Conservation (phyloP, 2,797 vertebrate genomes). For the Gallinago stenura region DNA sequence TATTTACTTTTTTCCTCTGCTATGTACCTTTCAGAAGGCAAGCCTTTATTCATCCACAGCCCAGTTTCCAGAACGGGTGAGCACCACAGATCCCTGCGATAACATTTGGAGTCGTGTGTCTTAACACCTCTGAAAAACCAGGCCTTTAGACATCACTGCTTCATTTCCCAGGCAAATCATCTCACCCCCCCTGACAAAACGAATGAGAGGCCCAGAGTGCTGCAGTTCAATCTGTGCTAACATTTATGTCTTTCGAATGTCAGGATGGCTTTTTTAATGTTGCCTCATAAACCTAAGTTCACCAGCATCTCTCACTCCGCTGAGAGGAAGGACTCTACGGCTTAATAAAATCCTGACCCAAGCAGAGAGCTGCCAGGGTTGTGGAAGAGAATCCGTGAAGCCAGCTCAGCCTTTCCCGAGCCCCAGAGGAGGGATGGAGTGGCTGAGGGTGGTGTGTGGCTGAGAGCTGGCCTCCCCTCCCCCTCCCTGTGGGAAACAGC, state of each 20-base stretch:
- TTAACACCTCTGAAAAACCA: conserved; percentile 44
- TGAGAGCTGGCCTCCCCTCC: not conserved
- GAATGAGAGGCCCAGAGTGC: not conserved
- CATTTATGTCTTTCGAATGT: conserved; percentile 65
- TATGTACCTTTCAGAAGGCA: not conserved
- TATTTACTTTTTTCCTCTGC: not conserved
- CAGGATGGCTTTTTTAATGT: conserved; percentile 48
- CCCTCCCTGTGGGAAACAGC: not conserved
- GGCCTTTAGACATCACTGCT: conserved; percentile 35
- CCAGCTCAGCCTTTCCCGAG: not conserved
- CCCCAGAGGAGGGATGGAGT: not conserved
- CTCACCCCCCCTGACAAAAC: conserved; percentile 42
- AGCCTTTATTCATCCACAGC: not conserved
- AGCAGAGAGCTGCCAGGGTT: not conserved
- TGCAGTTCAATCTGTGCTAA: conserved; percentile 52
- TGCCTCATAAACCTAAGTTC: conserved; percentile 59
- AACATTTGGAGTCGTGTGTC: conserved; percentile 28
- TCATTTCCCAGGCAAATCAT: conserved; percentile 58
- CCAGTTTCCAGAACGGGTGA: conserved; percentile 19
- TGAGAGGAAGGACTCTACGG: conserved; percentile 28
- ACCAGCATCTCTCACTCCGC: conserved; percentile 19
- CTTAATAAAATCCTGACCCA: conserved; percentile 44
- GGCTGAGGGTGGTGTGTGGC: not conserved
- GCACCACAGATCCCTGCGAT: not conserved
- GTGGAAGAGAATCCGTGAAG: not conserved